Evolutionary conservation across 2,888 invertebrate species (phyloP), one percentile per base, ranked within the genome.

Genomic region (Cerastoderma edule): DNA sequence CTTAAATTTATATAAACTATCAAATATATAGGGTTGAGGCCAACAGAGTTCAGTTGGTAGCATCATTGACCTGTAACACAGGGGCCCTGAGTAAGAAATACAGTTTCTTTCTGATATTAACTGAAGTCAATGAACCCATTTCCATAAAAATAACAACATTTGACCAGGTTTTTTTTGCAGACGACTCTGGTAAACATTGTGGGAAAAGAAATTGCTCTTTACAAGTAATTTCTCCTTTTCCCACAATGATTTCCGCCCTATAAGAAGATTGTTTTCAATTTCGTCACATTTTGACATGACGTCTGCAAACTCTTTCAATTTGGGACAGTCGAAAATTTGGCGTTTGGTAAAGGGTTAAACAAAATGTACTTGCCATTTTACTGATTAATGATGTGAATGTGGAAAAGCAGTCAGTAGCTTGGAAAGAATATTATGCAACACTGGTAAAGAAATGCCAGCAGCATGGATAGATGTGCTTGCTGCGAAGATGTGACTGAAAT

Each of bases 151-250:
- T 10, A n/a, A n/a, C 1, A 22, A 2, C 5, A 22, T 53, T 53
- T 2, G 10, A 2, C 10, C 2, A n/a, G n/a, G n/a, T n/a, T 24
- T 22, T 28, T 57, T 16, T 13, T 2, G 24, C 2, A 53, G 24
- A 53, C 1, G 24, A 1, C 24, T 53, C 24, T 19, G 2, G 24
- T 30, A 56, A 56, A 27, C 28, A 1, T 56, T 27, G 30, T 27
- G 5, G 30, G 16, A 56, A 56, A 46, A 46, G 44, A 44, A 65
- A 46, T 19, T 65, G 48, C 65, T 65, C 27, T 27, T 3, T 2
- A 56, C 16, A 10, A 56, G 56, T 32, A 56, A 19, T 56, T 30
- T 56, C 56, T 56, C 56, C 56, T 2, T 50, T 50, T 50, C 19
- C 50, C 4, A 4, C 50, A 2, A 50, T 2, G 50, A 24, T 50